phyloP scores from a whole-genome alignment of 1,140 invertebrate species.

The Orchesella cincta region DNA sequence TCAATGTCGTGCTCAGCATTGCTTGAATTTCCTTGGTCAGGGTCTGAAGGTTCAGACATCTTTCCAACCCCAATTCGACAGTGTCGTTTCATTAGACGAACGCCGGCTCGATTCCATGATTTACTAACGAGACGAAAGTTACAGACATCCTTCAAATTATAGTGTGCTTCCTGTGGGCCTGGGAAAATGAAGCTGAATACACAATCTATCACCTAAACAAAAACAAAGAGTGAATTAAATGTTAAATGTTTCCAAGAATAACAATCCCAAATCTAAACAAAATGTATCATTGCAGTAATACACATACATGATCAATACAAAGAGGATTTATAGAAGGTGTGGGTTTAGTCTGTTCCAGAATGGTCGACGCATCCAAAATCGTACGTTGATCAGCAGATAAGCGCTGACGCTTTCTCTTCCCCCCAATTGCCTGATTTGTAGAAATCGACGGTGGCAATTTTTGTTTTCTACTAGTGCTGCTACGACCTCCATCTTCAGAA shows the following conservation, averaged over 20 bases:
- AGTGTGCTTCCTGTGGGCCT: background rate
- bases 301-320: conserved; percentile 14
- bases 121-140: conserved; percentile 4
- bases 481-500: no score
- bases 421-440: no score
- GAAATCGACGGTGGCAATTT: no score
- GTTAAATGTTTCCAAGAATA: background rate
- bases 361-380: background rate
- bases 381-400: conserved; percentile 2
- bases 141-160: background rate
- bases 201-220: conserved; percentile 21
- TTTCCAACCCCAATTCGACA: conserved; percentile 9
- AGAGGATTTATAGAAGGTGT: background rate
- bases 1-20: conserved; percentile 15
- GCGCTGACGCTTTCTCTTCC: background rate
- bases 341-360: background rate
- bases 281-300: background rate
- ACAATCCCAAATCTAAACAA: background rate
- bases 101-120: conserved; percentile 7
- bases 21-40: background rate
- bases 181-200: conserved; percentile 17
- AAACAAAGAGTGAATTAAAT: background rate
- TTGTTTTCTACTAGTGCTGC: no score
- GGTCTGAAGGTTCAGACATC: background rate
- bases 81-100: background rate